A percentile compares a stretch with the other conserved stretches of the same genome.
These are phyloP conservation scores for Ommatoiulus sabulosus DNA, from an alignment of 2,888 invertebrate species.

Conservation along the genomic window DNA sequence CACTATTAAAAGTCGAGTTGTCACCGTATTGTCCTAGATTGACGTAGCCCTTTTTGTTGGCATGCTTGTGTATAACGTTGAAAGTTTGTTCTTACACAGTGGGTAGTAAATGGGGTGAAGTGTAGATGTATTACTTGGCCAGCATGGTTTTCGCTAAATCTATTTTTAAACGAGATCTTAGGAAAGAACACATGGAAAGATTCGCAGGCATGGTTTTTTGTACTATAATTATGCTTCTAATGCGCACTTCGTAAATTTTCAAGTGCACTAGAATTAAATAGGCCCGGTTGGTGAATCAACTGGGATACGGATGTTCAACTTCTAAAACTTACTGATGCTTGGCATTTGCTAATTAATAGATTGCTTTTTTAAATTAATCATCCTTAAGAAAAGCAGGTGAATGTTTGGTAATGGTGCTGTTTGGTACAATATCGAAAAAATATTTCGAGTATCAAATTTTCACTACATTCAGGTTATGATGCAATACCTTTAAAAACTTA, in stretches of 20 bases:
- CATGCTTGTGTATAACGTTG: constrained; percentile 10
- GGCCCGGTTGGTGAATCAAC: not conserved
- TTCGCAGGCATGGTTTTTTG: constrained; percentile 1
- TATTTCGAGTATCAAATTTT: too few relatives aligned
- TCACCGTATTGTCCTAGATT: constrained; percentile 43
- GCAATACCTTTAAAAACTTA: too few relatives aligned
- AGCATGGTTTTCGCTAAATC: not conserved
- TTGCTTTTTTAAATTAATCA: not conserved
- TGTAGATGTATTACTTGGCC: constrained; percentile 40
- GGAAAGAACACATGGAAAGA: constrained; percentile 36
- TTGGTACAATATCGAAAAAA: too few relatives aligned
- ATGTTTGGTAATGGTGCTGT: too few relatives aligned
- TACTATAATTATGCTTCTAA: constrained; percentile 22
- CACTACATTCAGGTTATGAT: too few relatives aligned
- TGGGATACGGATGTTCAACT: not conserved
- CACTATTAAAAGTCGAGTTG: constrained; percentile 40
- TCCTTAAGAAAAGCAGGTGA: too few relatives aligned
- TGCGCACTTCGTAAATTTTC: not conserved
- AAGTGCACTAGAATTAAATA: not conserved
- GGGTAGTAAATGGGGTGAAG: constrained; percentile 43
- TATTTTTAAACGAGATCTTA: constrained; percentile 17
- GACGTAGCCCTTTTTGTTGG: not conserved
- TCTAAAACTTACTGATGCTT: not conserved
- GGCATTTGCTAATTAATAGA: not conserved
- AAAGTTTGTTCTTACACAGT: constrained; percentile 27